phyloP scores from a whole-genome alignment of 2,797 vertebrate species.

The Platyrinchus mystaceus region DNA sequence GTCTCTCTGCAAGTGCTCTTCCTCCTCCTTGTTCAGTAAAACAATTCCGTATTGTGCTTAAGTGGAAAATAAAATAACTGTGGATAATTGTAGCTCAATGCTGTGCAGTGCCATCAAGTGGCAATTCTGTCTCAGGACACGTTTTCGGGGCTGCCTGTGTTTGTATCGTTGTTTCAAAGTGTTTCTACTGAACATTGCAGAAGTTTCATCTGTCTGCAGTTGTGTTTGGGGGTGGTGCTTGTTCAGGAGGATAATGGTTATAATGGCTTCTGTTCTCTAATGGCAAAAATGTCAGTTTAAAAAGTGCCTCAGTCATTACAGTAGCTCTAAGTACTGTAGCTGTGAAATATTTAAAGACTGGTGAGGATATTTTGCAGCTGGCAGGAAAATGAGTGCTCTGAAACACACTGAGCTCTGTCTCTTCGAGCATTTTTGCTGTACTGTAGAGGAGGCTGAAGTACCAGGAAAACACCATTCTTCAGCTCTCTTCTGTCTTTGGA shows the following conservation, averaged over 20 bases:
- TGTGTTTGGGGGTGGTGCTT: not conserved
- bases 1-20: rapidly evolving
- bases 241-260: not conserved
- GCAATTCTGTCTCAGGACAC: not conserved
- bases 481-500: not conserved
- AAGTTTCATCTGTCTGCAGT: not conserved
- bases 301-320: not conserved
- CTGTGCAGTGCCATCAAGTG: conserved; percentile 58
- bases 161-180: not conserved
- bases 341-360: conserved; percentile 28
- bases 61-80: not conserved
- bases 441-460: conserved; percentile 4
- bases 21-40: not conserved
- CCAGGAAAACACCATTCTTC: not conserved
- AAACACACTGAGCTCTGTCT: not conserved
- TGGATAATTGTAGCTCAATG: not conserved
- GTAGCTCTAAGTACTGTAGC: not conserved
- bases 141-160: not conserved
- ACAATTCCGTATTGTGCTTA: not conserved
- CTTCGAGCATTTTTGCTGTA: not conserved
- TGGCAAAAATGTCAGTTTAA: not conserved
- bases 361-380: not conserved
- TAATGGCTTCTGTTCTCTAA: not conserved
- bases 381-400: not conserved
- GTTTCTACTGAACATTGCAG: not conserved